Evolutionary conservation across 1,140 invertebrate species (phyloP).

Genomic region (Campoletis sonorensis): DNA sequence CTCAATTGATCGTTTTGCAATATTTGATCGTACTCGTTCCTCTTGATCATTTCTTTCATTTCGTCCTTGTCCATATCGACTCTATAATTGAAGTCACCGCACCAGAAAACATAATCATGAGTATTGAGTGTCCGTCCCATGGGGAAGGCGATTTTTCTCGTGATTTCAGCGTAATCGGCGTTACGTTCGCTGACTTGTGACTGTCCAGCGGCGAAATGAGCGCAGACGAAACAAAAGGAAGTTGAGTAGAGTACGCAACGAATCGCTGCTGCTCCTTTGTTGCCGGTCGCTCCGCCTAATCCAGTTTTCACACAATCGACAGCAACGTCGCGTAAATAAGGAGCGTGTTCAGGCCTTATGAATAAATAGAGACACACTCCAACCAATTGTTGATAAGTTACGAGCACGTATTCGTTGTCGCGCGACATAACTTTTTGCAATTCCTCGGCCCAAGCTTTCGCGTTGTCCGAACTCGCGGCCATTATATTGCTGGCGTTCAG

Average conservation of each 20-base stretch:
- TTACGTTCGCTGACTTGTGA: constrained; percentile 97
- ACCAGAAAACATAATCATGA: constrained; percentile 99
- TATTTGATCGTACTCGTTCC: constrained; percentile 87
- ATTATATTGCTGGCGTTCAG: constrained; percentile 99
- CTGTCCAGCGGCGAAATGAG: constrained; percentile 99
- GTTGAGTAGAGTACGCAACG: constrained; percentile 94
- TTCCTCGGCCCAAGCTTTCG: constrained; percentile 96
- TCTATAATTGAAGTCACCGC: constrained; percentile 99
- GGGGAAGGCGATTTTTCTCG: constrained; percentile 93
- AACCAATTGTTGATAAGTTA: constrained; percentile 97
- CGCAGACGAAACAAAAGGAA: constrained; percentile 98
- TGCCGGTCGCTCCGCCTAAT: constrained; percentile 95
- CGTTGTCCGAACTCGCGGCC: constrained; percentile 97
- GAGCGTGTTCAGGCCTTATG: constrained; percentile 90
- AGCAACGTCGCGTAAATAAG: constrained; percentile 93
- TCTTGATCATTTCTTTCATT: constrained; percentile 89
- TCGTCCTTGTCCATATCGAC: constrained; percentile 97
- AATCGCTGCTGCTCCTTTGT: constrained; percentile 98
- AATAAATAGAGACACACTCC: constrained; percentile 98
- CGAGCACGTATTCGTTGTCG: constrained; percentile 92
- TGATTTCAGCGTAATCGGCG: constrained; percentile 97
- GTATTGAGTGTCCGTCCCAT: constrained; percentile 94
- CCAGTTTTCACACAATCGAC: constrained; percentile 98
- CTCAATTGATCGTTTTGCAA: constrained; percentile 93
- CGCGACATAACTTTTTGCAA: constrained; percentile 93